A percentile compares a stretch with the other conserved stretches of the same genome.
Evolutionary conservation across 2,113 vertebrate genomes (phyloP).

Genomic region (Hypomesus transpacificus): DNA sequence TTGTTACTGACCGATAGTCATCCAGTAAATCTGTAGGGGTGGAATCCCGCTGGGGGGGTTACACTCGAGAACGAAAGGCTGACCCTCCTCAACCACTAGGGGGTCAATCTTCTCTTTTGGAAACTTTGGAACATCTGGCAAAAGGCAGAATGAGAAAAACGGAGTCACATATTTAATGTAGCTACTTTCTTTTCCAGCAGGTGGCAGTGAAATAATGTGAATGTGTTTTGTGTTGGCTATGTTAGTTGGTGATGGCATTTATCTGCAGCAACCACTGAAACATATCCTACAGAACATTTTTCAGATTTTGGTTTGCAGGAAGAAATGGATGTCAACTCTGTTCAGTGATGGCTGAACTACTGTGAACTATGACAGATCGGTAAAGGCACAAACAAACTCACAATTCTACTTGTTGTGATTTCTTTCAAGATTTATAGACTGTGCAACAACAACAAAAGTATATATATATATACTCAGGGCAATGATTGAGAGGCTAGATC

Average conservation of each 20-base stretch:
- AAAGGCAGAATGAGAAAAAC: slow-evolving; percentile 22
- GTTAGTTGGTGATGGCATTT: not conserved
- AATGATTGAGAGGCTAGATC: slow-evolving; percentile 49
- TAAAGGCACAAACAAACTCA: slow-evolving; percentile 43
- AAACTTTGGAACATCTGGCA: slow-evolving; percentile 88
- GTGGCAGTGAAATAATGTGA: slow-evolving; percentile 48
- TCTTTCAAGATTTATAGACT: slow-evolving; percentile 52
- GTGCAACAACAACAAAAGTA: slow-evolving; percentile 37
- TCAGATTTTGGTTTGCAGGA: slow-evolving; percentile 32
- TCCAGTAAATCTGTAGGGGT: slow-evolving; percentile 93
- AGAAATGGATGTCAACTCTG: slow-evolving; percentile 39
- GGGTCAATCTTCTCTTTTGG: slow-evolving; percentile 91
- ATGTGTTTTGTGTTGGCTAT: not conserved
- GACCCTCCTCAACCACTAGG: slow-evolving; percentile 84
- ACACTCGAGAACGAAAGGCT: slow-evolving; percentile 82
- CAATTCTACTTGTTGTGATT: slow-evolving; percentile 30
- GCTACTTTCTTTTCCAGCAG: slow-evolving; percentile 43
- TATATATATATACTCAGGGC: slow-evolving; percentile 32
- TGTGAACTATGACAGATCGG: slow-evolving; percentile 12
- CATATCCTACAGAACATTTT: slow-evolving; percentile 23
- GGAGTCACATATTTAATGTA: not conserved
- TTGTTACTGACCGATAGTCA: slow-evolving; percentile 87
- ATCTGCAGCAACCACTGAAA: slow-evolving; percentile 10
- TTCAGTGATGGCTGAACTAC: too few relatives aligned
- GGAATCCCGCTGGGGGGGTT: slow-evolving; percentile 89